phyloP scores from a whole-genome alignment of 2,113 vertebrate species.

The Chaetodon trifascialis region DNA sequence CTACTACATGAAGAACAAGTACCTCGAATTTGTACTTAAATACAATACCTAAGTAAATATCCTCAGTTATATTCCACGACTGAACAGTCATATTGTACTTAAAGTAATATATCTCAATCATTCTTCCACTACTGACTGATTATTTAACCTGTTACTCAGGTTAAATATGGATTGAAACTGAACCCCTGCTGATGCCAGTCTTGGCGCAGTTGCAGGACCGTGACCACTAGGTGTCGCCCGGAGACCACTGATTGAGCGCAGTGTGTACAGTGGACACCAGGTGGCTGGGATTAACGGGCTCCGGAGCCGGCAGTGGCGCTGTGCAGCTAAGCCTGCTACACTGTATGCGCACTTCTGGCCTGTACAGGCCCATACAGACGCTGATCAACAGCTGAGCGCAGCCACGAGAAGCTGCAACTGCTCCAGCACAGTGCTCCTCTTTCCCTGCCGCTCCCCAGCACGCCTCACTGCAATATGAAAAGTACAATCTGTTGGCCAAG shows the following conservation, averaged over 20 bases:
- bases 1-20: not conserved
- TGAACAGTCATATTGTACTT: too few relatives aligned
- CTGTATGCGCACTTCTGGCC: conserved; percentile 56
- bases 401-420: conserved; percentile 50
- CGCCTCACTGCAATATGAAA: not conserved
- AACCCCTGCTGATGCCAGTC: not conserved
- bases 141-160: not conserved
- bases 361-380: conserved; percentile 49
- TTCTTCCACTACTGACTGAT: too few relatives aligned
- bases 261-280: conserved; percentile 63
- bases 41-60: too few relatives aligned
- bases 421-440: conserved; percentile 38
- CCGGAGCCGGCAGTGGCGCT: conserved; percentile 58
- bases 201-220: not conserved
- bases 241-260: conserved; percentile 45
- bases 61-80: too few relatives aligned
- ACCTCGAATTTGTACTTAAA: not conserved
- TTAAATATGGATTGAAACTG: not conserved
- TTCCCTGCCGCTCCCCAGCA: conserved; percentile 34
- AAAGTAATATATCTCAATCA: too few relatives aligned
- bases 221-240: conserved; percentile 65
- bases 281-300: conserved; percentile 73
- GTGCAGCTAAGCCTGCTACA: conserved; percentile 55
- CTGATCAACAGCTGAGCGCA: conserved; percentile 74
- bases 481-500: conserved; percentile 14